Conservation (phyloP, 2,797 vertebrate species). For the Rousettus madagascariensis region DNA sequence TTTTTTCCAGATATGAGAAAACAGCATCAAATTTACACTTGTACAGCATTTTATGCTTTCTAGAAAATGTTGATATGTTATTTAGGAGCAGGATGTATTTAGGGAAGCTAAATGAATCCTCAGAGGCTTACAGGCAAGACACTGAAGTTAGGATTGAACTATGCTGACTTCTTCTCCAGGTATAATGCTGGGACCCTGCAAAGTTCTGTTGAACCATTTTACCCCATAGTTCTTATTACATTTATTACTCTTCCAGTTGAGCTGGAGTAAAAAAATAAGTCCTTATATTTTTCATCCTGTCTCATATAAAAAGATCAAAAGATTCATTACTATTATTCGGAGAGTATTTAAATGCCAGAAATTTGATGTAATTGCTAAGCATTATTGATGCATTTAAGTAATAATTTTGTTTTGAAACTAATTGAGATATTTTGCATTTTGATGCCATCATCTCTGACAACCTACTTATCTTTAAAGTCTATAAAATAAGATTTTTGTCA, state of each 20-base stretch:
- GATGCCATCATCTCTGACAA: slow-evolving; percentile 33
- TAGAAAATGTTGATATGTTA: background rate
- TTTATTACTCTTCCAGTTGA: background rate
- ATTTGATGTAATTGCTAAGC: slow-evolving; percentile 16
- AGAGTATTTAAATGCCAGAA: slow-evolving; percentile 13
- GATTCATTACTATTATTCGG: background rate
- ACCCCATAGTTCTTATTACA: background rate
- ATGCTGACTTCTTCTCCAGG: background rate
- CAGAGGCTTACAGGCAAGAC: background rate
- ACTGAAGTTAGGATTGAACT: background rate
- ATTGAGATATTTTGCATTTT: slow-evolving; percentile 33
- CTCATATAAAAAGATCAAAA: background rate
- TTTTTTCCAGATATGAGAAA: background rate
- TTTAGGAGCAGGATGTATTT: background rate
- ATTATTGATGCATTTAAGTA: slow-evolving; percentile 30
- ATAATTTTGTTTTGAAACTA: slow-evolving; percentile 44
- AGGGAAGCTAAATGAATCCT: background rate
- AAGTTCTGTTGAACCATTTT: background rate
- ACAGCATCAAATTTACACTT: background rate
- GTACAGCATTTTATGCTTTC: background rate
- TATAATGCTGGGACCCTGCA: background rate
- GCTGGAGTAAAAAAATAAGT: background rate
- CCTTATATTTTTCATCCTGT: background rate
- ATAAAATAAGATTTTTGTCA: slow-evolving; percentile 23
- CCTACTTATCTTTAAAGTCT: slow-evolving; percentile 13